These are phyloP conservation scores for Chitala chitala DNA, from an alignment of 2,113 vertebrate species.

Conservation along the genomic window DNA sequence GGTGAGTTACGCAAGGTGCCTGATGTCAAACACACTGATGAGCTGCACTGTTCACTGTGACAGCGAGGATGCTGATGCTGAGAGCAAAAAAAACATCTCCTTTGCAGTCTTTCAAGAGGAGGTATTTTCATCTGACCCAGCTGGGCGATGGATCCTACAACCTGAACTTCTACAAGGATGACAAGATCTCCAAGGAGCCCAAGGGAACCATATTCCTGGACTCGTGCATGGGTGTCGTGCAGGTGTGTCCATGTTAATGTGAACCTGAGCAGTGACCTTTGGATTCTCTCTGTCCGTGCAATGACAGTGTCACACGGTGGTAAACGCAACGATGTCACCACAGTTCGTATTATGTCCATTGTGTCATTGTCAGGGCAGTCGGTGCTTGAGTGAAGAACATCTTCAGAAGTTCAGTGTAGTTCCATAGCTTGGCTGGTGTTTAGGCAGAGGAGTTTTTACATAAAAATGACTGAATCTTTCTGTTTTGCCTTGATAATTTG, in stretches of 20 bases:
- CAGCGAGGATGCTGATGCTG: too few species aligned
- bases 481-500: neutral
- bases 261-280: neutral
- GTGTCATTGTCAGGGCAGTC: too few species aligned
- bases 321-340: too few species aligned
- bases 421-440: neutral
- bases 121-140: constrained; percentile 95
- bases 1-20: too few species aligned
- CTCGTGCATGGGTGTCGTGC: constrained; percentile 97
- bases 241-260: constrained; percentile 61
- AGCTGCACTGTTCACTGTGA: too few species aligned
- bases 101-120: constrained; percentile 91
- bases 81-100: constrained; percentile 32
- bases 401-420: neutral
- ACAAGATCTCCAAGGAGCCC: constrained; percentile 97
- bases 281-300: neutral
- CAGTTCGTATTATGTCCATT: too few species aligned
- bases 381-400: too few species aligned
- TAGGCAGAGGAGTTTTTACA: neutral
- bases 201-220: constrained; percentile 98
- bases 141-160: constrained; percentile 95
- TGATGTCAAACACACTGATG: too few species aligned
- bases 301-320: neutral
- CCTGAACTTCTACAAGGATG: constrained; percentile 98
- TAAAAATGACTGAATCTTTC: neutral